Percentiles rank a stretch among this genome's conserved stretches.
Evolutionary conservation across 2,113 vertebrate genomes (phyloP).

Genomic region (Dunckerocampus dactyliophorus): DNA sequence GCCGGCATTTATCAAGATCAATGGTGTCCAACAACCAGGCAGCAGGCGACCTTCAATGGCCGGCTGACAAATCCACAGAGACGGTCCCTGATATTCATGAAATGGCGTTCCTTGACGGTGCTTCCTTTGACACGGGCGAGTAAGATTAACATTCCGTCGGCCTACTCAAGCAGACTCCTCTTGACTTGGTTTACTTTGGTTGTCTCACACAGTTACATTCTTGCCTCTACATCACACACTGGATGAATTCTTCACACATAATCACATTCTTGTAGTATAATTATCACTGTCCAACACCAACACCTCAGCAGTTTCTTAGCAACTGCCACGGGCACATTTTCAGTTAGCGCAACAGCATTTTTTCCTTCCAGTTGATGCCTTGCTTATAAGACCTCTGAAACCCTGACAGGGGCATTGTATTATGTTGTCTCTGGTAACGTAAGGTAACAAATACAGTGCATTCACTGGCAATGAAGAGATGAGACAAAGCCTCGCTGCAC

Average conservation of each 20-base stretch:
- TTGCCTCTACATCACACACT: slow-evolving; percentile 33
- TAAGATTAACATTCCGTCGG: slow-evolving; percentile 14
- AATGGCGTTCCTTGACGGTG: background rate
- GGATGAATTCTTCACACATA: slow-evolving; percentile 59
- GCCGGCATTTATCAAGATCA: slow-evolving; percentile 1
- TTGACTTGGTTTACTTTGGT: slow-evolving; percentile 50
- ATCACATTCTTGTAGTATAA: slow-evolving; percentile 60
- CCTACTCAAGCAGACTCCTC: slow-evolving; percentile 29
- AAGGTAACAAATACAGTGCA: background rate
- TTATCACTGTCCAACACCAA: slow-evolving; percentile 62
- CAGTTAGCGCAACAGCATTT: slow-evolving; percentile 30
- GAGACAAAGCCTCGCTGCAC: slow-evolving; percentile 13
- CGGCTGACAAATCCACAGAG: background rate
- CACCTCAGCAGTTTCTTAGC: slow-evolving; percentile 69
- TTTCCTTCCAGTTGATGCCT: slow-evolving; percentile 24
- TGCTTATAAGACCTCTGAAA: slow-evolving; percentile 14
- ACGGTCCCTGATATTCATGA: background rate
- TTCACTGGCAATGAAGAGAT: slow-evolving; percentile 1
- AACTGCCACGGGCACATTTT: slow-evolving; percentile 57
- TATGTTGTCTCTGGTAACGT: background rate
- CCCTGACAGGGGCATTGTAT: background rate
- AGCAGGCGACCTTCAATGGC: slow-evolving; percentile 1
- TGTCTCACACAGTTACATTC: slow-evolving; percentile 43
- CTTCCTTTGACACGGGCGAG: slow-evolving; percentile 22
- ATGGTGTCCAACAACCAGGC: background rate